Evolutionary conservation across 2,888 invertebrate genomes (phyloP), one percentile per base, ranked within the genome.

Genomic region (Patella caerulea): DNA sequence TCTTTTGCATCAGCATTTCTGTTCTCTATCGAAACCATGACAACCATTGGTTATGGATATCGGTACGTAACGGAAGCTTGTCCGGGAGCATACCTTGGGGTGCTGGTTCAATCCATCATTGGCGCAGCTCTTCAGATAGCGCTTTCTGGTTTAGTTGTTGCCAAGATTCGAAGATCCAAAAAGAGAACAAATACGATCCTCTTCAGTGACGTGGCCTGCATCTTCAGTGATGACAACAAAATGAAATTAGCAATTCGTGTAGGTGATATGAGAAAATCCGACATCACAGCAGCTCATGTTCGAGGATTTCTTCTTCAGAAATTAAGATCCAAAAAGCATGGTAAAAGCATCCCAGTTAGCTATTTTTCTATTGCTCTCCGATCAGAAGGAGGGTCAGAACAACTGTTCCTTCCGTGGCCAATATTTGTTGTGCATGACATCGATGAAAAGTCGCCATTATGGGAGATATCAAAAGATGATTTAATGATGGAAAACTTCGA

Each of bases 401-500:
- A 96, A 78, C 94, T 98, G 83, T 97, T 98, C 94, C 96, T 98
- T 91, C 97, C 98, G 85, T 98, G 98, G 98, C 98, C 98, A 4
- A 97, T 96, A 86, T 97, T 96, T 54, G 96, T 98, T 83, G 97
- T 97, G 52, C 98, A 98, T 92, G 96, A 95, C 92, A 98, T 98
- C 90, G 96, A 96, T 92, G 95, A 95, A 81, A 94, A 94, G 81
- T 96, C 96, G 75, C 98, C 97, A 0, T 93, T 98, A 53, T 98
- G 96, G 92, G 95, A 95, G 88, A 94, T 97, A 86, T 96, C 96
- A 2, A 96, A 97, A 19, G 95, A 95, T 73, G 97, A 97, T 91
- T 95, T 97, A 94, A 93, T 96, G 72, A 94, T 95, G 86, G 97
- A 96, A 90, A 94, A 96, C 86, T 98, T 98, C 89, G 98, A 98